Evolutionary conservation across 1,140 invertebrate genomes (phyloP).

Genomic region (Drosophila melanica): DNA sequence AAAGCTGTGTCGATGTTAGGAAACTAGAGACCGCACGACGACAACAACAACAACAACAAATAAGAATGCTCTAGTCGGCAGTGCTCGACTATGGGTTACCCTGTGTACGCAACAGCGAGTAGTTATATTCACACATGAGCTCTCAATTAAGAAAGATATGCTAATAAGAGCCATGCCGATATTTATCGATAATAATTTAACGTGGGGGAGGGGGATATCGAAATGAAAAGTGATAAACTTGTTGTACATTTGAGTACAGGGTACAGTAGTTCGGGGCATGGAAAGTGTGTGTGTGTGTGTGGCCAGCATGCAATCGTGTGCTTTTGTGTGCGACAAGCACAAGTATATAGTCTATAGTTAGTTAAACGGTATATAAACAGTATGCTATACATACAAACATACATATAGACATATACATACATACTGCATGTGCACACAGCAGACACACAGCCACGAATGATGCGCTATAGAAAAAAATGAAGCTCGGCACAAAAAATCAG

Average conservation of each 20-base stretch:
- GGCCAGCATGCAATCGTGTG: slow-evolving; percentile 43
- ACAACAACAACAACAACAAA: slow-evolving; percentile 30
- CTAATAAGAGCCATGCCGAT: too few species aligned
- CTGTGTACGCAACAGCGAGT: too few species aligned
- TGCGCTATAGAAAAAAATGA: slow-evolving; percentile 53
- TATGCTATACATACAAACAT: slow-evolving; percentile 13
- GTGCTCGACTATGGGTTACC: too few species aligned
- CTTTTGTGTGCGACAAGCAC: slow-evolving; percentile 42
- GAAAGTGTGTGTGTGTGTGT: slow-evolving; percentile 17
- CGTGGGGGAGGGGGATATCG: too few species aligned
- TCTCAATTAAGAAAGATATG: too few species aligned
- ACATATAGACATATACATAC: neutral
- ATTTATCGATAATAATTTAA: too few species aligned
- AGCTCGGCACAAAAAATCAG: slow-evolving; percentile 40
- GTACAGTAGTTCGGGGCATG: slow-evolving; percentile 4
- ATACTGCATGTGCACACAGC: slow-evolving; percentile 18
- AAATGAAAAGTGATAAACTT: too few species aligned
- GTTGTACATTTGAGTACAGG: too few species aligned
- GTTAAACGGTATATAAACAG: slow-evolving; percentile 60
- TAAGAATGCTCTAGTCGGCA: too few species aligned
- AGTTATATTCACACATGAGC: too few species aligned
- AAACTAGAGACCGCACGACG: slow-evolving; percentile 36
- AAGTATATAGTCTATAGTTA: slow-evolving; percentile 58
- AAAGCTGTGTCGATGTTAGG: slow-evolving; percentile 5
- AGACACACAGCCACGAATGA: slow-evolving; percentile 8